phyloP scores from a whole-genome alignment of 2,888 invertebrate species.

The Dilophus febrilis region DNA sequence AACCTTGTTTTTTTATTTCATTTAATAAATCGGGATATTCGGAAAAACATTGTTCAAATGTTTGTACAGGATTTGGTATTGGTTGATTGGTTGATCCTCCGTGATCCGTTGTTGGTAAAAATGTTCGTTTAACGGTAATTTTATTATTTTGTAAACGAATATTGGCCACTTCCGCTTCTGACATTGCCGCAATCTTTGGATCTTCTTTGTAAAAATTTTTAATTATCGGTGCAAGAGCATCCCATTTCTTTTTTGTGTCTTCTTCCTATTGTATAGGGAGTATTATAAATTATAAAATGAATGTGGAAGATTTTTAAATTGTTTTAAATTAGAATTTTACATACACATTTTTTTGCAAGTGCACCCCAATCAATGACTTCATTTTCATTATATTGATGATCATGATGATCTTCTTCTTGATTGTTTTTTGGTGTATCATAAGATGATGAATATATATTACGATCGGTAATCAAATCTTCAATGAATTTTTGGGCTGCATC shows the following conservation, averaged over 20 bases:
- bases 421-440: not conserved
- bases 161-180: conserved; percentile 39
- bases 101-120: conserved; percentile 32
- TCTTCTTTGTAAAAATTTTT: conserved; percentile 77
- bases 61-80: conserved; percentile 31
- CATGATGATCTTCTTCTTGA: not conserved
- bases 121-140: conserved; percentile 53
- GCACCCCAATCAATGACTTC: conserved; percentile 41
- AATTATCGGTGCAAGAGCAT: conserved; percentile 43
- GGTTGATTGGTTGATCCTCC: conserved; percentile 16
- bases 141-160: conserved; percentile 52
- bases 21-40: conserved; percentile 67
- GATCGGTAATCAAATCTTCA: conserved; percentile 19
- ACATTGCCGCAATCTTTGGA: conserved; percentile 47
- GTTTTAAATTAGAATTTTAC: conserved; percentile 11
- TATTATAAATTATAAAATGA: too few species aligned
- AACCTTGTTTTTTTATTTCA: conserved; percentile 67
- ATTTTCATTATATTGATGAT: conserved; percentile 9
- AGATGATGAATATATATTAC: not conserved
- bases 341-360: conserved; percentile 33
- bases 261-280: conserved; percentile 35
- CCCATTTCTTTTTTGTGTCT: conserved; percentile 41
- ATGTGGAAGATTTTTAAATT: too few species aligned
- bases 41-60: conserved; percentile 69
- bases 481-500: conserved; percentile 28